Evolutionary conservation across 2,888 invertebrate species (phyloP).

Genomic region (Buathra laborator): DNA sequence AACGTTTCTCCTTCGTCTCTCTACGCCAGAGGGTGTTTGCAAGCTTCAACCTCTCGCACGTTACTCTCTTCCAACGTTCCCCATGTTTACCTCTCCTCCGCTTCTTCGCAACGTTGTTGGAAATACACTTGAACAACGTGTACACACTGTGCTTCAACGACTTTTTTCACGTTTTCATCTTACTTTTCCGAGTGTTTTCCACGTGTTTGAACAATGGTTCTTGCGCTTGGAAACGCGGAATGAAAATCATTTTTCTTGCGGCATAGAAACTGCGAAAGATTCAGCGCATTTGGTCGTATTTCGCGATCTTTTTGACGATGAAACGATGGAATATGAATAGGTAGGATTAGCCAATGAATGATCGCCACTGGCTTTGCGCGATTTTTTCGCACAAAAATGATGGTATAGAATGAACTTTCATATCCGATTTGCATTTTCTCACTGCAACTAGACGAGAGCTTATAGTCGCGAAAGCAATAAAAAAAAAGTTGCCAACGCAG

Average conservation of each 20-base stretch:
- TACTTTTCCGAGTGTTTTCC: neutral
- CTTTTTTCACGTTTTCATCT: neutral
- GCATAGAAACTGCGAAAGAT: neutral
- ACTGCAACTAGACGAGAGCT: neutral
- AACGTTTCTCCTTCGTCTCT: conserved; percentile 44
- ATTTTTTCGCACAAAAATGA: too few species aligned
- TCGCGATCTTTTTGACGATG: neutral
- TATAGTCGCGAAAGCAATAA: neutral
- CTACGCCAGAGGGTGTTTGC: conserved; percentile 38
- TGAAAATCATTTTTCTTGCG: neutral
- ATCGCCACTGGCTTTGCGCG: too few species aligned
- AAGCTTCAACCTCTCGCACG: conserved; percentile 27
- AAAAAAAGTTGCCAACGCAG: neutral
- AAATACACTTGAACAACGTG: conserved; percentile 28
- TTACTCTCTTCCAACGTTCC: conserved; percentile 14
- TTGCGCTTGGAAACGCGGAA: neutral
- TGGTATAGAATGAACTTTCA: too few species aligned
- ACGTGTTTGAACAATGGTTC: neutral
- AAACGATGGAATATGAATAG: neutral
- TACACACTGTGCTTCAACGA: neutral
- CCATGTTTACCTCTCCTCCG: conserved; percentile 22
- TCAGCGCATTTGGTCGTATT: neutral
- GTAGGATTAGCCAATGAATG: too few species aligned
- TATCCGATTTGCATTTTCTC: too few species aligned
- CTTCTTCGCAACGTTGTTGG: conserved; percentile 25